Percentiles rank a stretch among this genome's conserved stretches.
phyloP scores from a whole-genome alignment of 2,113 vertebrate species.

The Thunnus thynnus region DNA sequence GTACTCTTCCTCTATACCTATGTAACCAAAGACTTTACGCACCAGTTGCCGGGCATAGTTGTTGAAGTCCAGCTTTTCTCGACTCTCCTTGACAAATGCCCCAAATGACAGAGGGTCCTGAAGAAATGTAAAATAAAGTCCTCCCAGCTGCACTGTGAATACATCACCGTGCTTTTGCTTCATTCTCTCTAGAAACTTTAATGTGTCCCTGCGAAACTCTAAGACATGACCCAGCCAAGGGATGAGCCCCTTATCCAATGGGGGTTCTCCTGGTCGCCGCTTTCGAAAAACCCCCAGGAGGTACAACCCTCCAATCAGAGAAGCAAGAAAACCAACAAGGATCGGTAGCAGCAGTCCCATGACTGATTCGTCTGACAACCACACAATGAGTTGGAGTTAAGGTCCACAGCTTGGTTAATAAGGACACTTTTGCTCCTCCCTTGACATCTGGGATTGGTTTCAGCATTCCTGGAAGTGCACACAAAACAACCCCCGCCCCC shows the following conservation, averaged over 20 bases:
- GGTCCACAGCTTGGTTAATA: background rate
- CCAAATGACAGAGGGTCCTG: slow-evolving; percentile 91
- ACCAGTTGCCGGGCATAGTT: slow-evolving; percentile 82
- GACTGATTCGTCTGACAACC: slow-evolving; percentile 5
- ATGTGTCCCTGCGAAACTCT: slow-evolving; percentile 87
- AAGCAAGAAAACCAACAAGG: slow-evolving; percentile 71
- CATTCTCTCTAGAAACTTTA: slow-evolving; percentile 89
- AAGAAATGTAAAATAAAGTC: slow-evolving; percentile 91
- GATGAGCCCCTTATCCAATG: slow-evolving; percentile 90
- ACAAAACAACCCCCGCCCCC: too few species aligned
- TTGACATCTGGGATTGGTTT: background rate
- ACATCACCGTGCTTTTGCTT: slow-evolving; percentile 88
- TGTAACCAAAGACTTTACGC: slow-evolving; percentile 85
- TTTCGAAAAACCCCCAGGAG: slow-evolving; percentile 83
- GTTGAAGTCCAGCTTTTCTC: slow-evolving; percentile 87
- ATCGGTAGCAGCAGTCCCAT: slow-evolving; percentile 83
- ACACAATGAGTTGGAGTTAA: background rate
- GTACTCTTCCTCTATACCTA: fast-evolving
- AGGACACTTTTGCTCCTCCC: slow-evolving; percentile 62
- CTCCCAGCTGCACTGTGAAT: slow-evolving; percentile 90
- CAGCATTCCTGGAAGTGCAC: background rate
- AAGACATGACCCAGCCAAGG: slow-evolving; percentile 92
- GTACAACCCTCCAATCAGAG: slow-evolving; percentile 81
- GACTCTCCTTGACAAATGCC: slow-evolving; percentile 84
- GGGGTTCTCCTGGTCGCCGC: slow-evolving; percentile 85